Evolutionary conservation across 1,140 invertebrate species (phyloP).

Genomic region (Cydia pomonella): DNA sequence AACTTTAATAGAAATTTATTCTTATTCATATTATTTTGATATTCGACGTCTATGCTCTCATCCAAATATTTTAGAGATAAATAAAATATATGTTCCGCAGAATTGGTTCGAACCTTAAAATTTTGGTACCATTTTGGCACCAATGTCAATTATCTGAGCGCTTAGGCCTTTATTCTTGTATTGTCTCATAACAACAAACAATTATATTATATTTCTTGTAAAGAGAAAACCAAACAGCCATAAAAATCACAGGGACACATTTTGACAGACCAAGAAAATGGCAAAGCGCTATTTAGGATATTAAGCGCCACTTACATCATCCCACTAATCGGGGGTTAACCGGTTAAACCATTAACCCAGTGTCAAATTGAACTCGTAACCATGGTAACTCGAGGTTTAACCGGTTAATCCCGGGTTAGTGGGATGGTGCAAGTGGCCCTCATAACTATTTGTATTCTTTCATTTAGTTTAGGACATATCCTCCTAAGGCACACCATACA

Average conservation of each 20-base stretch:
- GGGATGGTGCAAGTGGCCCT: too few species aligned
- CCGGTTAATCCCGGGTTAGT: too few species aligned
- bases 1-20: too few species aligned
- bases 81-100: slow-evolving; percentile 6
- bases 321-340: too few species aligned
- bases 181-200: slow-evolving; percentile 12
- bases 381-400: too few species aligned
- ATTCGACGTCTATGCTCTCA: not conserved
- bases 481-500: too few species aligned
- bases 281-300: not conserved
- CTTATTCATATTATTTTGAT: not conserved
- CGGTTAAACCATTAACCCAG: too few species aligned
- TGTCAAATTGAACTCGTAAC: too few species aligned
- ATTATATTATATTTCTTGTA: slow-evolving; percentile 1
- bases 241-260: slow-evolving; percentile 24
- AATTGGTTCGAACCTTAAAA: not conserved
- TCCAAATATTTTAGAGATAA: not conserved
- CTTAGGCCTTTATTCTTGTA: slow-evolving; percentile 30
- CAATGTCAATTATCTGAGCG: not conserved
- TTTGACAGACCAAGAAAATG: not conserved
- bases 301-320: too few species aligned
- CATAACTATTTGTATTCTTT: too few species aligned
- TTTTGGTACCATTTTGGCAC: not conserved
- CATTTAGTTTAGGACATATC: too few species aligned
- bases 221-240: slow-evolving; percentile 17